These are phyloP conservation scores for Lordiphosa collinella DNA, from an alignment of 1,140 invertebrate genomes.

Conservation along the genomic window DNA sequence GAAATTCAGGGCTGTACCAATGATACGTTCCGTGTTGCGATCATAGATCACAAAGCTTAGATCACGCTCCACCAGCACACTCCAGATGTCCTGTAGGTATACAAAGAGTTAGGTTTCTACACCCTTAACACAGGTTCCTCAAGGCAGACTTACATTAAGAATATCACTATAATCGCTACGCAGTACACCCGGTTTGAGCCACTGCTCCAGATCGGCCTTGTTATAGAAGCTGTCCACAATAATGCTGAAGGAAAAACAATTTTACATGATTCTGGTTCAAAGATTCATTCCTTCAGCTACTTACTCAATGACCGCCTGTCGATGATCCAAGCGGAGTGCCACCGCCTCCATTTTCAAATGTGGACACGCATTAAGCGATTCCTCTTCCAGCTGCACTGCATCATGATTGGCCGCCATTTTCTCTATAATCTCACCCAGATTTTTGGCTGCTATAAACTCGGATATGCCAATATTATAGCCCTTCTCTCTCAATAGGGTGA, in stretches of 20 bases:
- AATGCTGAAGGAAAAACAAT: slow-evolving; percentile 83
- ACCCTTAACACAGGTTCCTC: not conserved
- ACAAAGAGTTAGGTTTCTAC: not conserved
- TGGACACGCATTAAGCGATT: slow-evolving; percentile 58
- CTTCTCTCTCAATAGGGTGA: slow-evolving; percentile 87
- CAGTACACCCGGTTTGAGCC: slow-evolving; percentile 84
- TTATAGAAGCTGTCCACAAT: slow-evolving; percentile 90
- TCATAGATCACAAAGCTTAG: slow-evolving; percentile 85
- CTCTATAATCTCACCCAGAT: slow-evolving; percentile 84
- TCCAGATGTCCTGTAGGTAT: slow-evolving; percentile 82
- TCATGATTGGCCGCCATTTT: slow-evolving; percentile 80
- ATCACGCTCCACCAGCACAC: slow-evolving; percentile 83
- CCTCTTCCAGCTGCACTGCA: slow-evolving; percentile 51
- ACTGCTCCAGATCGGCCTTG: slow-evolving; percentile 91
- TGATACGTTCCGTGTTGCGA: slow-evolving; percentile 64
- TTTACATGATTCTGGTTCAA: not conserved
- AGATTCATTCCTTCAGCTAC: slow-evolving; percentile 2
- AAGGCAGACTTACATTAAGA: slow-evolving; percentile 80
- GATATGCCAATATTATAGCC: slow-evolving; percentile 89
- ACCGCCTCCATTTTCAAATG: slow-evolving; percentile 81
- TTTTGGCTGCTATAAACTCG: slow-evolving; percentile 88
- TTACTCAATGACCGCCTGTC: slow-evolving; percentile 83
- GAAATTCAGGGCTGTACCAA: slow-evolving; percentile 88
- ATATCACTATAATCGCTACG: slow-evolving; percentile 85
- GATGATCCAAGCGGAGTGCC: slow-evolving; percentile 83